phyloP scores from a whole-genome alignment of 2,113 vertebrate species.

The Pelecanus crispus region DNA sequence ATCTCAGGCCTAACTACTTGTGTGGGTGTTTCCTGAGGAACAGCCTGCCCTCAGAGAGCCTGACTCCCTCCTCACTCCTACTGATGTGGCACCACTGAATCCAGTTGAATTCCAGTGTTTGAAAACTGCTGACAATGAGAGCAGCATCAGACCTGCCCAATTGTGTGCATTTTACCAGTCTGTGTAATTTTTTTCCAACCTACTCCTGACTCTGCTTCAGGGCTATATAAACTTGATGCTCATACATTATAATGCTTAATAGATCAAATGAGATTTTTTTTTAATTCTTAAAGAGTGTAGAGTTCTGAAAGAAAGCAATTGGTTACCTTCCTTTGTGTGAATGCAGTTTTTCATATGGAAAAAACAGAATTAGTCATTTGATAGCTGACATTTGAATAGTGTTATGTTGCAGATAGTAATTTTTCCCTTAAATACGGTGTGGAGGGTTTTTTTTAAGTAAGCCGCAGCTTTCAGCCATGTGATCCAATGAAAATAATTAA shows the following conservation, averaged over 20 bases:
- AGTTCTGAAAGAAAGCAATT: not conserved
- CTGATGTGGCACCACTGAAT: not conserved
- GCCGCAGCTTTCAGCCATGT: not conserved
- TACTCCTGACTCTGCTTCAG: not conserved
- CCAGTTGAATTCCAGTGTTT: not conserved
- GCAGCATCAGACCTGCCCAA: not conserved
- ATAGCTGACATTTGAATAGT: not conserved
- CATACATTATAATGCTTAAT: not conserved
- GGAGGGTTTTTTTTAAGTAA: not conserved
- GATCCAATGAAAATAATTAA: not conserved
- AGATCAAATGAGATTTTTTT: not conserved
- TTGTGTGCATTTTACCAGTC: not conserved
- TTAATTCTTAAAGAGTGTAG: not conserved
- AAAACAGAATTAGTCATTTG: conserved; percentile 5
- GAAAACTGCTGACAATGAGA: not conserved
- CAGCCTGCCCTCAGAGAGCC: not conserved
- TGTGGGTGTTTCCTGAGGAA: not conserved
- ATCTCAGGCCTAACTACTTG: not conserved
- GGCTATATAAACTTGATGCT: not conserved
- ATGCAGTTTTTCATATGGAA: not conserved
- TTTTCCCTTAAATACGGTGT: not conserved
- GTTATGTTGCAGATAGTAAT: not conserved
- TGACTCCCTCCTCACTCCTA: not conserved
- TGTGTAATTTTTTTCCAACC: not conserved
- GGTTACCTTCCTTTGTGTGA: not conserved